A percentile compares a stretch with the other conserved stretches of the same genome.
Evolutionary conservation across 2,888 invertebrate species (phyloP).

Genomic region (Protodeltote pygarga): DNA sequence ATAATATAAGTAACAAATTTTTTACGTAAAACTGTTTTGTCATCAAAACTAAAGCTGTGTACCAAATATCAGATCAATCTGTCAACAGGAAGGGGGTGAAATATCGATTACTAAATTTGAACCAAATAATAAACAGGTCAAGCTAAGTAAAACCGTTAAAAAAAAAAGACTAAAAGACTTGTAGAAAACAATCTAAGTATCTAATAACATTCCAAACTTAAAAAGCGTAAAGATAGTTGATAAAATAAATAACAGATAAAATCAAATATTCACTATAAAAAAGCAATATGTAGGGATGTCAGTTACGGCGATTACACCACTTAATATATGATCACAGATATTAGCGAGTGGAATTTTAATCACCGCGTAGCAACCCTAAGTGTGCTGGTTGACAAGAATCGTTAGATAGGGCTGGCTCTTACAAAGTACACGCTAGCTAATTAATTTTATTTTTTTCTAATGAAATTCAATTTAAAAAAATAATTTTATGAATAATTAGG

Average conservation of each 20-base stretch:
- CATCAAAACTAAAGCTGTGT: no score
- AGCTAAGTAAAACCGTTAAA: no score
- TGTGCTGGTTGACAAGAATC: slow-evolving; percentile 56
- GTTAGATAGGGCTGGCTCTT: slow-evolving; percentile 66
- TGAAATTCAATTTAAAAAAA: no score
- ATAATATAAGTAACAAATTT: no score
- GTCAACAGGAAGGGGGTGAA: no score
- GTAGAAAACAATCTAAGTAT: not conserved
- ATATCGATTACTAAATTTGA: no score
- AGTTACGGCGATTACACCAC: slow-evolving; percentile 69
- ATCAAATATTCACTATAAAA: slow-evolving; percentile 53
- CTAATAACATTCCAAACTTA: slow-evolving; percentile 2
- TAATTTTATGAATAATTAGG: no score
- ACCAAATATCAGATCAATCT: no score
- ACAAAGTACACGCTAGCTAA: no score
- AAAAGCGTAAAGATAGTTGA: slow-evolving; percentile 33
- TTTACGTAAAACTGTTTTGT: no score
- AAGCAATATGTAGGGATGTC: slow-evolving; percentile 60
- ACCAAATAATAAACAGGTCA: no score
- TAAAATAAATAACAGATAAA: slow-evolving; percentile 45
- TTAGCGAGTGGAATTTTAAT: slow-evolving; percentile 79
- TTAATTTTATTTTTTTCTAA: no score
- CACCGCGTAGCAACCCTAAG: slow-evolving; percentile 61
- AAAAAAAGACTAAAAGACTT: not conserved
- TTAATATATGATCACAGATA: slow-evolving; percentile 77